Percentiles rank a stretch among this genome's conserved stretches.
Conservation (phyloP, 2,797 vertebrate genomes). For the Rhynchotus rufescens region DNA sequence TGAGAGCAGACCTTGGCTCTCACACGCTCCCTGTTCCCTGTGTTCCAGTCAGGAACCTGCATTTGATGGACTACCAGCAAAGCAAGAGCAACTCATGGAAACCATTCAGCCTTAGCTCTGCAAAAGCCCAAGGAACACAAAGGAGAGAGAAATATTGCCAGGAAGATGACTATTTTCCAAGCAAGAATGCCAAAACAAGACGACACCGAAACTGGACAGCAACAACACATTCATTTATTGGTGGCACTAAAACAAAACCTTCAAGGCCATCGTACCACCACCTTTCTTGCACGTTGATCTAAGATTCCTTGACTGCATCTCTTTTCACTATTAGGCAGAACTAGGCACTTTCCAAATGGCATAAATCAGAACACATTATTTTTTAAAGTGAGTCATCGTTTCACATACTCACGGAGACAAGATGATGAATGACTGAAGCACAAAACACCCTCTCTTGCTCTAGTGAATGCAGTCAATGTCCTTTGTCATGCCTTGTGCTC, state of each 20-base stretch:
- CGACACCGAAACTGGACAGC: background rate
- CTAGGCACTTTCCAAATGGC: background rate
- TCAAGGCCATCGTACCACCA: background rate
- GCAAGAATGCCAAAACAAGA: background rate
- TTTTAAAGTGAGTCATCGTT: background rate
- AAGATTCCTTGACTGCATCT: background rate
- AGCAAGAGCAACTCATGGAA: background rate
- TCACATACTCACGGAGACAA: accelerated
- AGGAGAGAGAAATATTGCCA: background rate
- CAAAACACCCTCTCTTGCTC: background rate
- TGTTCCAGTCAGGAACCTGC: accelerated
- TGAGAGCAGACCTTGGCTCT: background rate
- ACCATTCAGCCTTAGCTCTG: background rate
- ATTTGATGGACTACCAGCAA: background rate
- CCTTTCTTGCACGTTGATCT: accelerated
- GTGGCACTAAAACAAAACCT: background rate
- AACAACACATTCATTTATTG: background rate
- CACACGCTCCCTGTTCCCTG: background rate
- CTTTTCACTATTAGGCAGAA: background rate
- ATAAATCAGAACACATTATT: background rate
- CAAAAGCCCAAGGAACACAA: accelerated
- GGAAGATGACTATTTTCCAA: accelerated
- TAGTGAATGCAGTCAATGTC: background rate
- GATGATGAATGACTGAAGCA: background rate
- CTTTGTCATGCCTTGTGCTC: background rate